These are phyloP conservation scores for Cyclopterus lumpus DNA, from an alignment of 2,797 vertebrate genomes.

Conservation along the genomic window DNA sequence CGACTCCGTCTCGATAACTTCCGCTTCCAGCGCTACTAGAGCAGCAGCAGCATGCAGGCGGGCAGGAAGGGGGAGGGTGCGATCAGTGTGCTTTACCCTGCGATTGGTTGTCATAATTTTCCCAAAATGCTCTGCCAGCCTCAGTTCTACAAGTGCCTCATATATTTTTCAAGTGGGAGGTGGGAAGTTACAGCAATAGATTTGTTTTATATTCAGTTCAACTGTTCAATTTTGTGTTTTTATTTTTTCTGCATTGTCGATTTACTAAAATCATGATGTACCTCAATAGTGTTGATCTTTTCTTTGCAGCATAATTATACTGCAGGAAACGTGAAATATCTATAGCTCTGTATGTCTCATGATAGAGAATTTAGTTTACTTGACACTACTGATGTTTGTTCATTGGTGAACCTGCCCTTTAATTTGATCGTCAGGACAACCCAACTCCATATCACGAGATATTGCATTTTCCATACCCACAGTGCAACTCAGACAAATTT, in stretches of 20 bases:
- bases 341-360: constrained; percentile 24
- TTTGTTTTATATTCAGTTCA: constrained; percentile 4
- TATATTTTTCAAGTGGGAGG: constrained; percentile 10
- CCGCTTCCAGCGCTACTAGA: too few species aligned
- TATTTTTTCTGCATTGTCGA: neutral
- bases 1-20: too few species aligned
- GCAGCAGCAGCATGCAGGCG: too few species aligned
- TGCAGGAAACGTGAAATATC: constrained; percentile 20
- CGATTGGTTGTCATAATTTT: constrained; percentile 42
- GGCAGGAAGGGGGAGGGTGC: too few species aligned
- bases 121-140: constrained; percentile 19
- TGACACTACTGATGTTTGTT: constrained; percentile 9
- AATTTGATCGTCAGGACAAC: constrained; percentile 40
- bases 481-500: constrained; percentile 26
- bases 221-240: neutral
- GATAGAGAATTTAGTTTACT: constrained; percentile 13
- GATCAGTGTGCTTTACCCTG: constrained; percentile 23
- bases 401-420: constrained; percentile 37
- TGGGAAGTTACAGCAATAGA: neutral
- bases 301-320: neutral
- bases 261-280: constrained; percentile 4
- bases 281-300: neutral
- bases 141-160: constrained; percentile 32
- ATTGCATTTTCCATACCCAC: constrained; percentile 38
- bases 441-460: constrained; percentile 38